Evolutionary conservation across 2,888 invertebrate species (phyloP).

Genomic region (Biston stratarius): DNA sequence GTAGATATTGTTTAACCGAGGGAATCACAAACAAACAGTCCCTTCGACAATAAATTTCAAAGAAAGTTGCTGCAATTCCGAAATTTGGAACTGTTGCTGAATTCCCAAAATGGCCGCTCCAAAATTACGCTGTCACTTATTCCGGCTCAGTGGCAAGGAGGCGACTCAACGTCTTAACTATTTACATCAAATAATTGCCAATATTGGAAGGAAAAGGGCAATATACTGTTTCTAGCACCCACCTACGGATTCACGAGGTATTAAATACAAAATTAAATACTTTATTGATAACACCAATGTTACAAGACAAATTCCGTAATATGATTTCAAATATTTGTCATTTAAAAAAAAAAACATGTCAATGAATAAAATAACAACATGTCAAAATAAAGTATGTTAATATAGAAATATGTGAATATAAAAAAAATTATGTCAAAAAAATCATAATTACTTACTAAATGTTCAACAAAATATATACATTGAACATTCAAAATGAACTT

Average conservation of each 20-base stretch:
- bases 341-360: too few species aligned
- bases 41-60: constrained; percentile 9
- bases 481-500: too few species aligned
- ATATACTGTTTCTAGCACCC: constrained; percentile 22
- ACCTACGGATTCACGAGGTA: not conserved
- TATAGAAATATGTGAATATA: too few species aligned
- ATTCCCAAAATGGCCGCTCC: constrained; percentile 22
- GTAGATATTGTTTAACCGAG: not conserved
- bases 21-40: constrained; percentile 1
- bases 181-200: constrained; percentile 26
- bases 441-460: too few species aligned
- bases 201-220: constrained; percentile 25
- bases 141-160: constrained; percentile 29
- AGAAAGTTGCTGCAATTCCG: constrained; percentile 5
- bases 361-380: too few species aligned
- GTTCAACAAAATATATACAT: too few species aligned
- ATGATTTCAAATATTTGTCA: too few species aligned
- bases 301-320: too few species aligned
- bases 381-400: too few species aligned
- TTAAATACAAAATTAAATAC: not conserved
- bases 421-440: too few species aligned
- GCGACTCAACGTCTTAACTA: constrained; percentile 24
- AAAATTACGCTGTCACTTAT: constrained; percentile 40
- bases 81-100: constrained; percentile 12
- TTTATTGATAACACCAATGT: too few species aligned